Evolutionary conservation across 2,888 invertebrate genomes (phyloP).

Genomic region (Pseudanteris insignis): DNA sequence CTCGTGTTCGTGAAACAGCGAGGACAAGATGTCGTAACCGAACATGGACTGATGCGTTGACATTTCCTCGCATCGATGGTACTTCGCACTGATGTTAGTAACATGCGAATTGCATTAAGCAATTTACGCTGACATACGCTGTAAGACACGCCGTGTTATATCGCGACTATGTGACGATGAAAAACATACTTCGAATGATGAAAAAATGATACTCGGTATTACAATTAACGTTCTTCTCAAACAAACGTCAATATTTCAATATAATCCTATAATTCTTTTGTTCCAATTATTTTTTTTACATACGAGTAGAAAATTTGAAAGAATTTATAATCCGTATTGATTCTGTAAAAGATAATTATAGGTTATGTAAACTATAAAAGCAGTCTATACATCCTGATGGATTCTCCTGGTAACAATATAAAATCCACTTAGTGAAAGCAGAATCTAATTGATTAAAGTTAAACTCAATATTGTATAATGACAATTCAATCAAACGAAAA

Average conservation of each 20-base stretch:
- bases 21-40: constrained; percentile 44
- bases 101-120: constrained; percentile 47
- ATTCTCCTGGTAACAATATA: too few relatives aligned
- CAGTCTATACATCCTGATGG: too few relatives aligned
- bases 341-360: too few relatives aligned
- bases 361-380: too few relatives aligned
- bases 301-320: background rate
- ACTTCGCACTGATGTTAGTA: constrained; percentile 43
- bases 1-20: constrained; percentile 36
- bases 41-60: constrained; percentile 45
- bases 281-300: too few relatives aligned
- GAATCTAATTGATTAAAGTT: too few relatives aligned
- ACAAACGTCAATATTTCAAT: too few relatives aligned
- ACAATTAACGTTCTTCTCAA: constrained; percentile 19
- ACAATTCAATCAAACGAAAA: too few relatives aligned
- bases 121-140: constrained; percentile 43
- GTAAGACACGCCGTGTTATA: constrained; percentile 38
- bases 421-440: too few relatives aligned
- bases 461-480: too few relatives aligned
- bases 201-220: constrained; percentile 16
- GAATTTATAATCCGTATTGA: too few relatives aligned
- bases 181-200: constrained; percentile 25
- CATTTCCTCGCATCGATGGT: constrained; percentile 44
- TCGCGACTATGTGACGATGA: constrained; percentile 24
- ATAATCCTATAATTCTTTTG: too few relatives aligned